These are phyloP conservation scores for Promerops cafer DNA, from an alignment of 2,113 vertebrate species.

Conservation along the genomic window DNA sequence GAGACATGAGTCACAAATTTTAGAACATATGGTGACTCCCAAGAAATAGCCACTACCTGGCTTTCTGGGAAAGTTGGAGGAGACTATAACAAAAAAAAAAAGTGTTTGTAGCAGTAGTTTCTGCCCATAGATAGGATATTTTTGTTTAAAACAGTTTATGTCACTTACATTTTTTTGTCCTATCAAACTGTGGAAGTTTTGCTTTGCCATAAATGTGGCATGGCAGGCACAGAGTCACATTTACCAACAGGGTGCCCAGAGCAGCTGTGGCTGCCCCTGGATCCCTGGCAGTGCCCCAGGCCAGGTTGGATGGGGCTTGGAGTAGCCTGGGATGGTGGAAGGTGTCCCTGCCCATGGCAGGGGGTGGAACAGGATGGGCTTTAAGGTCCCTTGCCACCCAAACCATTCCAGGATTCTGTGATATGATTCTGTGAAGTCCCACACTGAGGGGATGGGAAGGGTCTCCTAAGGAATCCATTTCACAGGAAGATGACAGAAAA, in stretches of 20 bases:
- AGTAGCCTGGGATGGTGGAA: fast-evolving
- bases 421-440: not conserved
- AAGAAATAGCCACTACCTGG: not conserved
- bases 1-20: not conserved
- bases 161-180: not conserved
- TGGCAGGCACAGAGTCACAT: not conserved
- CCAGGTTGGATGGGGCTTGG: fast-evolving
- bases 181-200: not conserved
- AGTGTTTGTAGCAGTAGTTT: not conserved
- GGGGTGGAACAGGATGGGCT: fast-evolving
- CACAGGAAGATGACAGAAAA: not conserved
- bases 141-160: not conserved
- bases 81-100: not conserved
- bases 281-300: not conserved
- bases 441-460: not conserved
- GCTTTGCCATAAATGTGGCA: not conserved
- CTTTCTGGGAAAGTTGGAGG: not conserved
- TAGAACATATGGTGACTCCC: not conserved
- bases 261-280: not conserved
- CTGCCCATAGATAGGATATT: not conserved
- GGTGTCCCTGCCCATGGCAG: not conserved
- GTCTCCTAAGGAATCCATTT: not conserved
- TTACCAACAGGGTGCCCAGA: not conserved
- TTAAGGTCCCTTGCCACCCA: not conserved
- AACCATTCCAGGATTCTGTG: not conserved